phyloP scores from a whole-genome alignment of 2,797 vertebrate genomes.

The Halcyon smyrnensis region DNA sequence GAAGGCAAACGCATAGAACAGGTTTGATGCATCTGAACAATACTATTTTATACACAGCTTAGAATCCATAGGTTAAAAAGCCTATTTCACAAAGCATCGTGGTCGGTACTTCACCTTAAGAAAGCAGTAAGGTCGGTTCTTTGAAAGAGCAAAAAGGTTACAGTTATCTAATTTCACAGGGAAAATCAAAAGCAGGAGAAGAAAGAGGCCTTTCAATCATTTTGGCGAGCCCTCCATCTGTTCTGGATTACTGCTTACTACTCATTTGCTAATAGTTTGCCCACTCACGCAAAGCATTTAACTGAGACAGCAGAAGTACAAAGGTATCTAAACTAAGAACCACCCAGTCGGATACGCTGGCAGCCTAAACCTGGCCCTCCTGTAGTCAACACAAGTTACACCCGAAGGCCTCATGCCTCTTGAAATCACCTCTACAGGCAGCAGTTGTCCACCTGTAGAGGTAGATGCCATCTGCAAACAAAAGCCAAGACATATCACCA shows the following conservation, averaged over 20 bases:
- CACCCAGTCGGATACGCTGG: rapidly evolving
- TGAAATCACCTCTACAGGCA: background rate
- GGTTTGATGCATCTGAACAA: background rate
- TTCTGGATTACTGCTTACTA: background rate
- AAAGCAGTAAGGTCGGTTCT: background rate
- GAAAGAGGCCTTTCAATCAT: background rate
- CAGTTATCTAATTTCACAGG: constrained; percentile 6
- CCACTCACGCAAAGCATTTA: background rate
- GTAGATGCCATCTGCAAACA: background rate
- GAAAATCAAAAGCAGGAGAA: constrained; percentile 24
- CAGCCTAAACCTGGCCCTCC: background rate
- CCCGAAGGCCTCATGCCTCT: background rate
- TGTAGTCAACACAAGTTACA: rapidly evolving
- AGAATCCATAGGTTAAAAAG: background rate
- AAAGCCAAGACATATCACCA: background rate
- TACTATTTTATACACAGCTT: background rate
- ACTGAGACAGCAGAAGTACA: background rate
- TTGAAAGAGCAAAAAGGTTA: background rate
- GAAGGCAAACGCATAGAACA: background rate
- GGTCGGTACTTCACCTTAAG: background rate
- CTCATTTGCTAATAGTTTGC: background rate
- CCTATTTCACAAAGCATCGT: background rate
- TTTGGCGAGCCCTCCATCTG: background rate
- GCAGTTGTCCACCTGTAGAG: rapidly evolving
- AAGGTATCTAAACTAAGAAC: background rate